These are phyloP conservation scores for Actinernus sp. DNA, from an alignment of 92 coral and sea anemone species.

Conservation along the genomic window DNA sequence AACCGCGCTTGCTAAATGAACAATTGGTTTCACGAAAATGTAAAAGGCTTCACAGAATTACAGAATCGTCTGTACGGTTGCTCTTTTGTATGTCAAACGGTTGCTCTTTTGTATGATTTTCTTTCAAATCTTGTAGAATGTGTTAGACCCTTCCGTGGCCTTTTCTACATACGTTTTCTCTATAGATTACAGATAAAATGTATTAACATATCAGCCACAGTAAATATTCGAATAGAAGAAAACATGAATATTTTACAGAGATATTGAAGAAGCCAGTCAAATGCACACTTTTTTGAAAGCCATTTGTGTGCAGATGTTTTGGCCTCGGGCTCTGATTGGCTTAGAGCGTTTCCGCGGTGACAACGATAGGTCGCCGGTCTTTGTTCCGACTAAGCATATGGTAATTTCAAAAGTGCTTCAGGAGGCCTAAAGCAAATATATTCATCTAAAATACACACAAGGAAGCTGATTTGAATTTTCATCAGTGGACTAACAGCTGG, in stretches of 20 bases:
- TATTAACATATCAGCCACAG: no score
- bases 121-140: no score
- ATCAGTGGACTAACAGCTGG: not conserved
- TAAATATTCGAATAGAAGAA: not conserved
- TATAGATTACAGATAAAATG: no score
- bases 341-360: not conserved
- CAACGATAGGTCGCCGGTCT: not conserved
- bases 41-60: no score
- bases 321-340: not conserved
- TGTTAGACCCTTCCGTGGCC: no score
- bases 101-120: no score
- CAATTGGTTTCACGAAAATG: no score
- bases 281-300: not conserved
- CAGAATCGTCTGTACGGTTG: no score
- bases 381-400: slow-evolving; percentile 20
- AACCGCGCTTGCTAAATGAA: no score
- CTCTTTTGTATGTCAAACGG: no score
- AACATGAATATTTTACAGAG: not conserved
- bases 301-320: not conserved
- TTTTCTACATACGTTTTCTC: no score
- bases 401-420: slow-evolving; percentile 22
- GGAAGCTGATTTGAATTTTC: not conserved
- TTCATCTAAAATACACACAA: slow-evolving; percentile 16
- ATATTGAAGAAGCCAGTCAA: not conserved
- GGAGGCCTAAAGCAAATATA: slow-evolving; percentile 16